phyloP scores from a whole-genome alignment of 2,113 vertebrate species.

The Atrichornis clamosus region DNA sequence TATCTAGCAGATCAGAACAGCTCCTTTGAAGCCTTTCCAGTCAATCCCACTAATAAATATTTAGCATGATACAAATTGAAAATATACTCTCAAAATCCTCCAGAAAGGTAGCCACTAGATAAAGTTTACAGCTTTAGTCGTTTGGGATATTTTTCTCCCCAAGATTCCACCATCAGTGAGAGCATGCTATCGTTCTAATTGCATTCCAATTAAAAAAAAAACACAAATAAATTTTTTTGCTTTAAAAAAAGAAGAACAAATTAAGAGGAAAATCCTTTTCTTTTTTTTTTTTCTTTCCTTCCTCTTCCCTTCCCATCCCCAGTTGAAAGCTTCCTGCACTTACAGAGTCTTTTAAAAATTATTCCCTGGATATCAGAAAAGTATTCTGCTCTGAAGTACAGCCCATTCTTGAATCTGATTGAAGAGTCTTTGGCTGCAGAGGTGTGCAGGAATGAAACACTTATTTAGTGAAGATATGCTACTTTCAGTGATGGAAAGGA shows the following conservation, averaged over 20 bases:
- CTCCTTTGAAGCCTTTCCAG: constrained; percentile 41
- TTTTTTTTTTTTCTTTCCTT: background rate
- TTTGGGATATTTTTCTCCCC: background rate
- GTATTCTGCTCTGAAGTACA: background rate
- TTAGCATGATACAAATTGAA: background rate
- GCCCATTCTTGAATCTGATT: background rate
- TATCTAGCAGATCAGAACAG: constrained; percentile 50
- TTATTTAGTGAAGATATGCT: background rate
- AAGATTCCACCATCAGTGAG: background rate
- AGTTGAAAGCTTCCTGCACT: background rate
- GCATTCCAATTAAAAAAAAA: background rate
- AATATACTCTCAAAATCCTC: background rate
- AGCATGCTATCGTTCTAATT: background rate
- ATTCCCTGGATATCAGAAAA: background rate
- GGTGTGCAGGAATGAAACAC: background rate
- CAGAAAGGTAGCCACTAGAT: constrained; percentile 1
- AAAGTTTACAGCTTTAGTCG: background rate
- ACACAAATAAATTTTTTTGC: background rate
- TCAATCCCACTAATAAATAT: constrained; percentile 52
- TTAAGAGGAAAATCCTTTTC: background rate
- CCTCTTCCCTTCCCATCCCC: background rate
- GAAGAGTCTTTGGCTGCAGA: background rate
- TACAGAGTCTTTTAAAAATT: background rate
- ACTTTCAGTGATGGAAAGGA: background rate
- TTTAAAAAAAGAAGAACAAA: background rate